Conservation (phyloP, 2,888 invertebrate genomes). For the Thera britannica region DNA sequence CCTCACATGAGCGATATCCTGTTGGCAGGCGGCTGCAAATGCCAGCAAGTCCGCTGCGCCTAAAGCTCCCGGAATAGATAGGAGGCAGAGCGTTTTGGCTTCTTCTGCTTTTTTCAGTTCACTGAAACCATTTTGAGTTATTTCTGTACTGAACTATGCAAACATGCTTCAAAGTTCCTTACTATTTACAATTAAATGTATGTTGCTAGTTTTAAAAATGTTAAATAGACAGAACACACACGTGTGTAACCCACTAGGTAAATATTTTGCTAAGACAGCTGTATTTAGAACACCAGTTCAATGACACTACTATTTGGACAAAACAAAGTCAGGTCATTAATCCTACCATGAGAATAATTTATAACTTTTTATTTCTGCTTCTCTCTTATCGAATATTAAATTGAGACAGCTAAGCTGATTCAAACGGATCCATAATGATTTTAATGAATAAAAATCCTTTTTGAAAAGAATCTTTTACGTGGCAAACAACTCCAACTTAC, state of each 20-base stretch:
- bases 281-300: constrained; percentile 10
- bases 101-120: constrained; percentile 89
- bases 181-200: too few species aligned
- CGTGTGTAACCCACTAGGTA: constrained; percentile 7
- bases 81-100: constrained; percentile 94
- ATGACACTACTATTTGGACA: constrained; percentile 5
- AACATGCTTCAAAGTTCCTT: too few species aligned
- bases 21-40: constrained; percentile 97
- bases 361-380: background rate
- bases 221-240: background rate
- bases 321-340: constrained; percentile 25
- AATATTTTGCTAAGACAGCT: constrained; percentile 7
- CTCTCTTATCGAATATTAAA: background rate
- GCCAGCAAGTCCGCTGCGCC: constrained; percentile 97
- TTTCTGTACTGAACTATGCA: background rate
- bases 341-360: background rate
- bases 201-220: background rate
- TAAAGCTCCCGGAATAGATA: constrained; percentile 95
- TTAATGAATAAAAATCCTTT: background rate
- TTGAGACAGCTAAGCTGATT: background rate
- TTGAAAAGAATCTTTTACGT: background rate
- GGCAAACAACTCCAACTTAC: constrained; percentile 80
- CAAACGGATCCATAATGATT: too few species aligned
- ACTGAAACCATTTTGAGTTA: constrained; percentile 68
- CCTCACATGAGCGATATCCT: constrained; percentile 94